Percentiles rank a stretch among this genome's conserved stretches.
Conservation (phyloP, 2,888 invertebrate species). For the Tetheella fluctuosa region DNA sequence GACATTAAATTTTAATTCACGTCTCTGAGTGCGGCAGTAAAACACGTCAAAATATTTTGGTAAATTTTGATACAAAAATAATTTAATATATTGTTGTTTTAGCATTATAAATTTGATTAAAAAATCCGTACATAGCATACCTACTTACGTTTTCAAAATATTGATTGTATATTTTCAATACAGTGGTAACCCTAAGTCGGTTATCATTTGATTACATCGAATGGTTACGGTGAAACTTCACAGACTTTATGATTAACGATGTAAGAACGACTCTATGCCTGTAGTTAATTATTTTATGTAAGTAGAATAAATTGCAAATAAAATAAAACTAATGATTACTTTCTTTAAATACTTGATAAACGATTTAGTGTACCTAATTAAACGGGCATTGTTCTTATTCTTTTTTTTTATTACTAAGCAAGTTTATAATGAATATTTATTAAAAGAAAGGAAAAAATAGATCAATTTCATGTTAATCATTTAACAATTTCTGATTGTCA, state of each 20-base stretch:
- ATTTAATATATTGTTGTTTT: too few relatives aligned
- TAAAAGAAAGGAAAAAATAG: too few relatives aligned
- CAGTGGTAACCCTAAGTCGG: not conserved
- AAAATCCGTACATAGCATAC: too few relatives aligned
- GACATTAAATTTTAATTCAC: too few relatives aligned
- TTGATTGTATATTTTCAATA: not conserved
- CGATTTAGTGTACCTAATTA: not conserved
- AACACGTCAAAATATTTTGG: too few relatives aligned
- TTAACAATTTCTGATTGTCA: too few relatives aligned
- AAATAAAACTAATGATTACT: not conserved
- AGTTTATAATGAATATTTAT: too few relatives aligned
- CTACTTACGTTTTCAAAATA: not conserved
- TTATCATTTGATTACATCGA: slow-evolving; percentile 22
- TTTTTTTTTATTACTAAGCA: too few relatives aligned
- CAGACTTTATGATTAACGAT: slow-evolving; percentile 14
- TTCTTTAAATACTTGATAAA: not conserved
- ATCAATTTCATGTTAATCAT: too few relatives aligned
- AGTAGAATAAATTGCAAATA: not conserved
- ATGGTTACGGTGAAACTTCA: slow-evolving; percentile 26
- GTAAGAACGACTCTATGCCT: not conserved
- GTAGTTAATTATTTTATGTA: not conserved
- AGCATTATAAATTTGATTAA: too few relatives aligned
- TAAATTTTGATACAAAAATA: too few relatives aligned
- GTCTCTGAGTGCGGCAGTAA: too few relatives aligned
- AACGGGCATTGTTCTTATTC: not conserved